Base-by-base conservation (phyloP, 2,888 invertebrate genomes). In the Trichacis sp. region DNA sequence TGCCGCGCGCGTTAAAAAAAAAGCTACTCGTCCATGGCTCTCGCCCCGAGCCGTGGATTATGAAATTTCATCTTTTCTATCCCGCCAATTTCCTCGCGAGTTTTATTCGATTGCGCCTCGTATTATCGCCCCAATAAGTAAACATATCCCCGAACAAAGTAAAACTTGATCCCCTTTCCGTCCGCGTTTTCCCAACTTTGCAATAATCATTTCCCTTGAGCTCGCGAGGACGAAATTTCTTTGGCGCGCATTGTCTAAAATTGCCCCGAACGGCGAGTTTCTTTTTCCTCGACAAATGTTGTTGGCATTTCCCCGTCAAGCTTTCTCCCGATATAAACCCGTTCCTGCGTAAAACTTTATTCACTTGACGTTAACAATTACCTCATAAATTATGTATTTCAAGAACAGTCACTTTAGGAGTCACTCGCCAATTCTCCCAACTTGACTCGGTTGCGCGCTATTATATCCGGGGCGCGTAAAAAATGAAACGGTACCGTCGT, bases 311-410 rank as follows among this genome's bases (percentile, higher is more conserved):
- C 18, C 19, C 19, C 20, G 45, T 2, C 20, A 12, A 45, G 20
- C 45, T 45, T 45, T 45, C 45, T 45, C 45, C 20, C 20, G 45
- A 20, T 20, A 2, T n/a, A 45, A 45, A 45, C 45, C n/a, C 18
- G 45, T 45, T 45, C 14, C 12, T 18, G 45, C 20, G n/a, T 9
- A 45, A 45, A 20, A 18, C 20, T 45, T 45, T n/a, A 19, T 45
- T 19, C n/a, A 18, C n/a, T 9, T 45, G 3, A 19, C 45, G 11
- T n/a, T 45, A 45, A 45, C 45, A 45, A 20, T 45, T 45, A 45
- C 45, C 45, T 19, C 18, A 45, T 45, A 45, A 20, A 45, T 45
- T 19, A 45, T 45, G 18, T 45, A 45, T 45, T 19, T 45, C 15
- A 18, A 18, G 45, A 20, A 45, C 20, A 19, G 18, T 45, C 20